Conservation (phyloP, 2,797 vertebrate species). For the Sternotherus odoratus region DNA sequence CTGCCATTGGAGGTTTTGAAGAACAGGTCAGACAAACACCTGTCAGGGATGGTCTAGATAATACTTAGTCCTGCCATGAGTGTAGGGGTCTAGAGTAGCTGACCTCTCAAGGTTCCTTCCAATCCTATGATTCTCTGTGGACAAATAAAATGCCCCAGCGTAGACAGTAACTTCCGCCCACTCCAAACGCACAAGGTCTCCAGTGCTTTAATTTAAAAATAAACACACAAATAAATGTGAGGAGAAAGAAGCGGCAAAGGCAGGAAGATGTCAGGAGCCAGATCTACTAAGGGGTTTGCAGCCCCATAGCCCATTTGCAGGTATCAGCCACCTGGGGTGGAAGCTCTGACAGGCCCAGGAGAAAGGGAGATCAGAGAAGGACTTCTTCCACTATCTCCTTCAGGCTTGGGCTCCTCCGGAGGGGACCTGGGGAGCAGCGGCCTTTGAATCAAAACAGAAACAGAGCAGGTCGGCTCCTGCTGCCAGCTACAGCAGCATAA, state of each 20-base stretch:
- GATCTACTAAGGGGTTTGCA: neutral
- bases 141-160: neutral
- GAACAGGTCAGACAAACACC: no score
- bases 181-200: neutral
- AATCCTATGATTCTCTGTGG: no score
- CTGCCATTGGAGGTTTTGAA: no score
- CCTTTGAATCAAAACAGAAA: neutral
- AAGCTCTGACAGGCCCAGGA: rapidly evolving
- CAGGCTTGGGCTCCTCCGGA: neutral
- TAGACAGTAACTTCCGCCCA: neutral
- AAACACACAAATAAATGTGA: neutral
- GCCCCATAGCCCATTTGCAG: neutral
- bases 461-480: neutral
- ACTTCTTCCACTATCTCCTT: neutral
- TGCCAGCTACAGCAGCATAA: rapidly evolving
- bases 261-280: neutral
- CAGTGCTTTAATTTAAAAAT: neutral
- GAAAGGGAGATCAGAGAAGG: neutral
- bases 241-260: neutral
- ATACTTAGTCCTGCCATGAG: no score
- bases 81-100: no score
- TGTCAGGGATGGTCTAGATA: no score
- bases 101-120: no score
- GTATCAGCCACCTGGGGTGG: neutral
- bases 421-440: neutral